These are phyloP conservation scores for Anas platyrhynchos DNA, from an alignment of 2,113 vertebrate species.

Conservation along the genomic window DNA sequence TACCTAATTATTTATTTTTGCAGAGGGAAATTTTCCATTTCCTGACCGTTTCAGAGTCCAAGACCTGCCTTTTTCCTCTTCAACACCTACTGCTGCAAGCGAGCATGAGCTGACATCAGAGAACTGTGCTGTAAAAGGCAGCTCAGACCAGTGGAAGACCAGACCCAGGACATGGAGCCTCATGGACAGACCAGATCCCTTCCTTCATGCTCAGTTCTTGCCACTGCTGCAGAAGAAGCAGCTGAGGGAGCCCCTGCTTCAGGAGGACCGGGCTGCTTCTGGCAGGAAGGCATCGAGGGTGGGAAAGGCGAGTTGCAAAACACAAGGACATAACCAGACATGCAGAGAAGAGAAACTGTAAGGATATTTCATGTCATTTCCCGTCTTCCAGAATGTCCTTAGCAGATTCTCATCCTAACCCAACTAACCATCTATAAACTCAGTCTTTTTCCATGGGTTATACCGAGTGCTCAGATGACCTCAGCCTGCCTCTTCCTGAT, in stretches of 20 bases:
- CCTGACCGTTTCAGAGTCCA: neutral
- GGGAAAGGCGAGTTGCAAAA: neutral
- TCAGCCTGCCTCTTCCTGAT: neutral
- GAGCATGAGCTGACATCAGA: neutral
- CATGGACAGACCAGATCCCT: neutral
- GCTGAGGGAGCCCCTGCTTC: neutral
- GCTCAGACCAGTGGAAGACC: accelerated
- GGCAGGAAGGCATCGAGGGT: neutral
- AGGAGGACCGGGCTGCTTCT: neutral
- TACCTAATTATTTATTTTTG: neutral
- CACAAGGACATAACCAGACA: neutral
- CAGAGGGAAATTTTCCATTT: neutral
- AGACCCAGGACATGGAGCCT: accelerated
- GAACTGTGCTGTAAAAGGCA: neutral
- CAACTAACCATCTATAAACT: neutral
- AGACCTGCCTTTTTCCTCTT: neutral
- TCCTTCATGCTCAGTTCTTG: neutral
- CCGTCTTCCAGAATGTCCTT: neutral
- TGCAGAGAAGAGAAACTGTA: neutral
- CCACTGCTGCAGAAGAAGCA: neutral
- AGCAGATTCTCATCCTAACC: neutral
- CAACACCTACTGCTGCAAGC: accelerated
- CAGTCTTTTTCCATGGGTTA: accelerated
- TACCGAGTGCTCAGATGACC: neutral
- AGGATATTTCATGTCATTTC: neutral